Evolutionary conservation across 2,888 invertebrate species (phyloP), one percentile per base, ranked within the genome.

Genomic region (Lutraria lutraria): DNA sequence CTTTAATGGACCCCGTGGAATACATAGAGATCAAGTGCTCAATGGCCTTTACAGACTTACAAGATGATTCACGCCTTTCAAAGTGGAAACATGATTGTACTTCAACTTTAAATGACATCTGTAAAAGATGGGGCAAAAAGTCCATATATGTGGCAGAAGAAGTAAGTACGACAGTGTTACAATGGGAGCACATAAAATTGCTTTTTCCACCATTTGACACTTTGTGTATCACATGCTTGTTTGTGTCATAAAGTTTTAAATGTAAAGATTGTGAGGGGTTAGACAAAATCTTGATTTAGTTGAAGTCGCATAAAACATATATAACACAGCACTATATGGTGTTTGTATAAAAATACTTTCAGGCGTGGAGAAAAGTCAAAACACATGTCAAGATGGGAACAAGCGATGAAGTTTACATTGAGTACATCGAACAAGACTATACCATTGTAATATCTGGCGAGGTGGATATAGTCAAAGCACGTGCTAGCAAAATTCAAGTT

Each of bases 31-130:
- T 68, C 21, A 25, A n/a, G n/a, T 25, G 63, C 25, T 25, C 25
- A 10, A 68, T n/a, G 63, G 63, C 63, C 25, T 68, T 25, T 68
- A 68, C 63, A 10, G 63, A n/a, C 25, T 13, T 25, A 8, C 6
- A 6, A 21, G 63, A n/a, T 21, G 25, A 68, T 21, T 25, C 12
- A n/a, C 12, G 12, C 10, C 12, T 68, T 21, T n/a, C 21, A 13
- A 21, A 68, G 25, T 68, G 63, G 63, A 68, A 68, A 68, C 63
- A 68, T 25, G 63, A 25, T 25, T 68, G 63, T 68, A 68, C n/a
- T 12, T 68, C 25, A 12, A 12, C 63, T 68, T 68, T 68, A 68
- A n/a, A 68, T 68, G 63, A 68, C 12, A 68, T 68, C 12, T 68
- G 63, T 25, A 68, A 68, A 25, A n/a, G 63, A 25, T 25, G n/a